A percentile compares a stretch with the other conserved stretches of the same genome.
These are phyloP conservation scores for Dendrocincla fuliginosa DNA, from an alignment of 2,797 vertebrate genomes.

Conservation along the genomic window DNA sequence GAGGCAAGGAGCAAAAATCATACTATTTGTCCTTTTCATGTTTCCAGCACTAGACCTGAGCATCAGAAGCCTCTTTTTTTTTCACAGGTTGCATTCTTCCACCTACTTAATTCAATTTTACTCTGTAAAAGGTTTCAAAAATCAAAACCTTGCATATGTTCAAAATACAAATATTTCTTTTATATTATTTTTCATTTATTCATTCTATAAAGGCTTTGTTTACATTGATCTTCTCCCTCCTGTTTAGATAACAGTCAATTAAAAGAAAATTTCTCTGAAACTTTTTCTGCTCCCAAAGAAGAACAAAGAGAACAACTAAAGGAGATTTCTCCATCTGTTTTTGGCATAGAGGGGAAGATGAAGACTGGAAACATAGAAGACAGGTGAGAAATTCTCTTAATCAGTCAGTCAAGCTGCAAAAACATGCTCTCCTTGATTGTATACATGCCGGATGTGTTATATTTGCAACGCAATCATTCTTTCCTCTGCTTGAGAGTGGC, in stretches of 20 bases:
- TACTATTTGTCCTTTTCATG: background rate
- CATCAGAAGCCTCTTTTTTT: background rate
- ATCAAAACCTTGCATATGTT: background rate
- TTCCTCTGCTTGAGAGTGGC: background rate
- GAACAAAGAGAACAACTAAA: background rate
- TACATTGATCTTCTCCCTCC: background rate
- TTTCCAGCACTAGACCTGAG: background rate
- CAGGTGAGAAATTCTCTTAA: conserved; percentile 54
- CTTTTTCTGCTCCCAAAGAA: conserved; percentile 51
- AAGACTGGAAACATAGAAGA: conserved; percentile 45
- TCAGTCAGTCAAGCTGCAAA: background rate
- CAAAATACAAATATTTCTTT: background rate
- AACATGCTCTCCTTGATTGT: background rate
- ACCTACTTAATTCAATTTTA: background rate
- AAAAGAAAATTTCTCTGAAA: conserved; percentile 12
- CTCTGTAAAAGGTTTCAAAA: background rate
- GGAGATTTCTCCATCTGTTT: background rate
- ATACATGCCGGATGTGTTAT: background rate
- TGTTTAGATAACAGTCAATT: conserved; percentile 4
- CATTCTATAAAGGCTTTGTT: background rate
- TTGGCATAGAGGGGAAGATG: conserved; percentile 13
- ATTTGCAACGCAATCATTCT: background rate
- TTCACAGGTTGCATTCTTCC: background rate
- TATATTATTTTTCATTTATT: background rate
- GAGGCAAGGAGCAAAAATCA: background rate